Percentiles rank a stretch among this genome's conserved stretches.
phyloP scores from a whole-genome alignment of 2,888 invertebrate species.

The Spodoptera picta region DNA sequence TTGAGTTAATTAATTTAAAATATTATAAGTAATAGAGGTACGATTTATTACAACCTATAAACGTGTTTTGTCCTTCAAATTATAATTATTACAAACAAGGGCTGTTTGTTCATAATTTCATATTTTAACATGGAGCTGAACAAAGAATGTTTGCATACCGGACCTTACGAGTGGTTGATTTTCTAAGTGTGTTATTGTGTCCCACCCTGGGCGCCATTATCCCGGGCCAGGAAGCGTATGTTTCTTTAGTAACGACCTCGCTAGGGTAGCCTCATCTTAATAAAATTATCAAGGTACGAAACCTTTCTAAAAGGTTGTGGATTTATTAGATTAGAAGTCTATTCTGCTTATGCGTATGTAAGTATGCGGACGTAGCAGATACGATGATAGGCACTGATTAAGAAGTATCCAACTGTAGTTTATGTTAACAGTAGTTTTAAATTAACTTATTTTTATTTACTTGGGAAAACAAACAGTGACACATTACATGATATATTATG shows the following conservation, averaged over 20 bases:
- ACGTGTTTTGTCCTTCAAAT: not conserved
- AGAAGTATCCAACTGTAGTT: too few relatives aligned
- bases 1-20: not conserved
- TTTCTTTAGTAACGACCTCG: conserved; percentile 25
- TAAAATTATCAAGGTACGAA: conserved; percentile 41
- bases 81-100: not conserved
- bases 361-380: too few relatives aligned
- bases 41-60: not conserved
- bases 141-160: conserved; percentile 12
- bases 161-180: conserved; percentile 25
- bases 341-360: too few relatives aligned
- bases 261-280: conserved; percentile 16
- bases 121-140: not conserved
- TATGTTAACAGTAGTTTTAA: too few relatives aligned
- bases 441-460: too few relatives aligned
- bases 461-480: too few relatives aligned
- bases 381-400: too few relatives aligned
- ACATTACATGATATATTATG: too few relatives aligned
- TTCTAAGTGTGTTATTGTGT: conserved; percentile 13
- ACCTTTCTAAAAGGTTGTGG: conserved; percentile 19
- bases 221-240: conserved; percentile 20
- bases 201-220: conserved; percentile 50
- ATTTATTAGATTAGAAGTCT: conserved; percentile 19
- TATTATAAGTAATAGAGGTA: too few relatives aligned
- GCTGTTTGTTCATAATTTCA: not conserved